Evolutionary conservation across 1,140 invertebrate species (phyloP).

Genomic region (Elymnias hypermnestra): DNA sequence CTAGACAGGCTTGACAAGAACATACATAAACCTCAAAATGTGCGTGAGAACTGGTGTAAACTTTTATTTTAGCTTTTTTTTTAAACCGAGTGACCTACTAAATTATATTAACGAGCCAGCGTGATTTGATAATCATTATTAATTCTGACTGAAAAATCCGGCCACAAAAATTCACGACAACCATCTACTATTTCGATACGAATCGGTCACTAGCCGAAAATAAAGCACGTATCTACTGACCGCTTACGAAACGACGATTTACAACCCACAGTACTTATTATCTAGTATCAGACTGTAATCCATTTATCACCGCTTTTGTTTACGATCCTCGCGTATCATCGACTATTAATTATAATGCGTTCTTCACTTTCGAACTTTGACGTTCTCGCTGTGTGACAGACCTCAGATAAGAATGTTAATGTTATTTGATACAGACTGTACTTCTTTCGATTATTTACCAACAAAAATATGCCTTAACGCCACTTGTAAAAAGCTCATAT

Average conservation of each 20-base stretch:
- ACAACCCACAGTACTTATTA: slow-evolving; percentile 62
- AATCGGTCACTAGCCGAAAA: slow-evolving; percentile 17
- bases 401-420: slow-evolving; percentile 73
- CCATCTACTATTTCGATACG: slow-evolving; percentile 14
- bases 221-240: slow-evolving; percentile 17
- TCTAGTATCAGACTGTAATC: slow-evolving; percentile 70
- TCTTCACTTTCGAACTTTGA: slow-evolving; percentile 73
- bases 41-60: too few species aligned
- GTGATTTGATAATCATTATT: slow-evolving; percentile 2
- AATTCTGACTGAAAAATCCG: slow-evolving; percentile 1
- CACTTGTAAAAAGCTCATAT: slow-evolving; percentile 32
- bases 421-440: slow-evolving; percentile 60
- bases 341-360: slow-evolving; percentile 74
- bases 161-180: background rate
- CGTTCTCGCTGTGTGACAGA: slow-evolving; percentile 72
- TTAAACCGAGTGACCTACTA: background rate
- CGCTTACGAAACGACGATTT: slow-evolving; percentile 65
- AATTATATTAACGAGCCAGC: background rate
- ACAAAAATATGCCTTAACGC: slow-evolving; percentile 30
- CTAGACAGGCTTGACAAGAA: too few species aligned
- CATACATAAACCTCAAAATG: too few species aligned
- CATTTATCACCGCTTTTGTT: slow-evolving; percentile 75
- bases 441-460: slow-evolving; percentile 24
- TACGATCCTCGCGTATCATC: slow-evolving; percentile 72
- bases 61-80: too few species aligned